Evolutionary conservation across 37 sponge, comb jelly and placozoan species (phyloP), one percentile per base, ranked within the genome.

Genomic region (Dysidea cf. avara): DNA sequence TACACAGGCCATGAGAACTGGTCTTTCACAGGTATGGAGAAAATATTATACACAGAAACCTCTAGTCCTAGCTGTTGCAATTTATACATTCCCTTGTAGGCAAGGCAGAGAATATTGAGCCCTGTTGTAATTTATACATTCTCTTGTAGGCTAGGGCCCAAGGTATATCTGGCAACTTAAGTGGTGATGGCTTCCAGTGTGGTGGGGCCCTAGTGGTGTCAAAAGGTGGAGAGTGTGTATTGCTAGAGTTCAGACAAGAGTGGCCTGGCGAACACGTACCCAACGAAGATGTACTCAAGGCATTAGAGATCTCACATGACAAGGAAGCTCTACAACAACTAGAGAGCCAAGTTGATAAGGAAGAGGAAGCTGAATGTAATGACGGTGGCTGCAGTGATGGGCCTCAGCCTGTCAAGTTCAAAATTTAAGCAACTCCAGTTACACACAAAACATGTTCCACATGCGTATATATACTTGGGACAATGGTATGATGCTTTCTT

Each of bases 111-210:
- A n/a, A n/a, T n/a, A n/a, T n/a, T n/a, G n/a, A n/a, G n/a, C n/a
- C n/a, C n/a, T n/a, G n/a, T n/a, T n/a, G n/a, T n/a, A n/a, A n/a
- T n/a, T n/a, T n/a, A n/a, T n/a, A 50, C 26, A 58, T 18, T 14
- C 26, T 4, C 32, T 26, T 26, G 17, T 33, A 82, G 83, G 61
- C 83, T 43, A 66, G 69, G 11, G n/a, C 25, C 32, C 36, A 47
- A 24, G 65, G 66, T 21, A 80, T 83, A 25, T 21, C 32, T 0
- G 90, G 90, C 2, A 89, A 89, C 66, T 28, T 89, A 1, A n/a
- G 67, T 11, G 90, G 90, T 14, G 90, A 89, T 48, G 90, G 84
- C 0, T 61, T 89, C 1, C 90, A 89, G 47, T 83, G 83, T 75
- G 90, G 90, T 7, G 90, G 90, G 1, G 66, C 80, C 2, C 64